Base-by-base conservation (phyloP, 2,797 vertebrate genomes). In the Chiloscyllium punctatum region DNA sequence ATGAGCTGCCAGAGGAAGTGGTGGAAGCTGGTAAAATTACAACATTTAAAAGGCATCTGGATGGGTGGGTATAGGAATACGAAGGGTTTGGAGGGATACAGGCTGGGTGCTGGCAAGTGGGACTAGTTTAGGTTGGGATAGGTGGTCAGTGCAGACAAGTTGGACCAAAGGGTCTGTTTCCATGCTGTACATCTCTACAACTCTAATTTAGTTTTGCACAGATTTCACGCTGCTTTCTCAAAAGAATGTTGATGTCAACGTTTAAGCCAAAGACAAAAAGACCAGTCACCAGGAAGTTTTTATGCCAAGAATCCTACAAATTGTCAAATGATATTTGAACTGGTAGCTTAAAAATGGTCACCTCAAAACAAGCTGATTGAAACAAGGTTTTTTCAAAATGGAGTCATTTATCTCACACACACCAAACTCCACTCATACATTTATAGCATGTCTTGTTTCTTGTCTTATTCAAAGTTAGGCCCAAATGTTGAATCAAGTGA, bases 241-340 rank as follows among this genome's bases (percentile, higher is more conserved):
- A 74, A 90, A 79, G 72, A 7, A 95, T 7, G 0, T 95, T 95
- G 95, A 0, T 95, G 86, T 72, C 96, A 96, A 87, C 96, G 30
- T 74, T 96, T 84, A 57, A 94, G 88, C 37, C 84, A 88, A 92
- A 94, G 94, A 66, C 90, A 96, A 95, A 91, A 23, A 48, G 51
- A 51, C 86, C 51, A 72, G 79, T 95, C 77, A 0, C 6, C 1
- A 88, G 57, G 3, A 88, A 48, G 9, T 53, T 88, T 53, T 42
- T 84, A 84, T 16, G 5, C 5, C 3, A 48, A 84, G 16, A 16
- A 84, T 23, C 37, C 18, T 42, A 84, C 21, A 1, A 79, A 42
- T 84, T 18, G 5, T 16, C 18, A 84, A 21, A 84, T 84, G 23
- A 84, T 23, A 7, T 42, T 82, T 84, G 42, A 23, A 42, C 21